Conservation (phyloP, 2,888 invertebrate species). For the Drosophila prostipennis region DNA sequence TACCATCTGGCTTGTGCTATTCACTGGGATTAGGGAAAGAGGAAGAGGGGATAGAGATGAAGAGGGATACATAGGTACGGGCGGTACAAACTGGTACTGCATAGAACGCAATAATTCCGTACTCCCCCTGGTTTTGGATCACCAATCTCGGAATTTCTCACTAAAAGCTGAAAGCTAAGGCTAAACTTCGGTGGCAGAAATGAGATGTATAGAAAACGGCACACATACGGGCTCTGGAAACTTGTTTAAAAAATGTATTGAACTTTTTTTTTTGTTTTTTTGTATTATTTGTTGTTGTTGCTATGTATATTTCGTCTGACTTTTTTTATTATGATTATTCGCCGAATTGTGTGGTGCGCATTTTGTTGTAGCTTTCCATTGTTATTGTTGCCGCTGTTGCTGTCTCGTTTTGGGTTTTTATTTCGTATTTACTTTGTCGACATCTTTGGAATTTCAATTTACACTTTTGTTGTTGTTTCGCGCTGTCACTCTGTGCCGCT, state of each 20-base stretch:
- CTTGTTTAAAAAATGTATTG: slow-evolving; percentile 66
- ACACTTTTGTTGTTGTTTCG: slow-evolving; percentile 76
- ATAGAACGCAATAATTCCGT: slow-evolving; percentile 57
- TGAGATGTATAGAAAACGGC: slow-evolving; percentile 26
- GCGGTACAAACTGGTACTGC: slow-evolving; percentile 42
- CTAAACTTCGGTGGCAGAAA: slow-evolving; percentile 23
- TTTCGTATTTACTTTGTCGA: slow-evolving; percentile 75
- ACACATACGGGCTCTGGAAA: slow-evolving; percentile 43
- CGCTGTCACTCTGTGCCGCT: slow-evolving; percentile 33
- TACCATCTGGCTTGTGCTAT: slow-evolving; percentile 4
- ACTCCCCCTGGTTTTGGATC: slow-evolving; percentile 17
- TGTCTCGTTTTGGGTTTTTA: slow-evolving; percentile 51
- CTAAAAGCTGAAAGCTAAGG: slow-evolving; percentile 27
- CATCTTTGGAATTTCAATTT: slow-evolving; percentile 82
- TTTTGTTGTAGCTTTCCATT: slow-evolving; percentile 69
- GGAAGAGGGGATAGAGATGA: background rate
- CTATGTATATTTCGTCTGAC: slow-evolving; percentile 32
- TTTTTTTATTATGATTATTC: slow-evolving; percentile 54
- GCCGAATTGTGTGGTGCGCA: slow-evolving; percentile 75
- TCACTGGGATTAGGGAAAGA: slow-evolving; percentile 18
- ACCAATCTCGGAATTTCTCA: slow-evolving; percentile 29
- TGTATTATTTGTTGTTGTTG: slow-evolving; percentile 29
- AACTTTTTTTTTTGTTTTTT: slow-evolving; percentile 41
- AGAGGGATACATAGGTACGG: background rate
- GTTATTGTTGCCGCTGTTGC: slow-evolving; percentile 49